A percentile compares a stretch with the other conserved stretches of the same genome.
Conservation (phyloP, 2,888 invertebrate species). For the Toxonevra muliebris region DNA sequence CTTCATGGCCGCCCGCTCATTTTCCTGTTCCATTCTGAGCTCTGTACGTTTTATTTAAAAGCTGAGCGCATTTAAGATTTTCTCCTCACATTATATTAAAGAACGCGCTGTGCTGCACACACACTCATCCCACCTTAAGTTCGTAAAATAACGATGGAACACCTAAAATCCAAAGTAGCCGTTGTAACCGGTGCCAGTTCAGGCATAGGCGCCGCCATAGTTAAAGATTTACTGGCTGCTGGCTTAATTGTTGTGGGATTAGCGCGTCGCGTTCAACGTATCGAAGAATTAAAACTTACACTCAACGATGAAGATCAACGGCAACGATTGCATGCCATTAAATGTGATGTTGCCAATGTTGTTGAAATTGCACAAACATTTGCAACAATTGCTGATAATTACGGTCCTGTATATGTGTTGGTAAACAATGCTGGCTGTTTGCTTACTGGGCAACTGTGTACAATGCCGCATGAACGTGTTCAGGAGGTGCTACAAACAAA, state of each 20-base stretch:
- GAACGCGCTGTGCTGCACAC: too few species aligned
- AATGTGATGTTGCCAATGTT: conserved; percentile 66
- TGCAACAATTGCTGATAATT: conserved; percentile 63
- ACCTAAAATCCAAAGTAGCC: conserved; percentile 66
- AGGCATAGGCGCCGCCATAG: conserved; percentile 68
- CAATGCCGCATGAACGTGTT: conserved; percentile 46
- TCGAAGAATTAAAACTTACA: conserved; percentile 43
- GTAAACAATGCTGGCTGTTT: conserved; percentile 70
- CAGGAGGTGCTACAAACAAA: conserved; percentile 64
- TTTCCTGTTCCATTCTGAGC: too few species aligned
- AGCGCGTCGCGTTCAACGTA: conserved; percentile 64
- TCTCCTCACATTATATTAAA: too few species aligned
- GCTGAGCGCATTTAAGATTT: too few species aligned
- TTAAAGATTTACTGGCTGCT: conserved; percentile 61
- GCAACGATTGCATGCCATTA: conserved; percentile 38
- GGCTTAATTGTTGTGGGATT: conserved; percentile 69
- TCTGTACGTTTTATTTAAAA: too few species aligned
- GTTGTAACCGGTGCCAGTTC: conserved; percentile 72
- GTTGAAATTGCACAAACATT: conserved; percentile 67
- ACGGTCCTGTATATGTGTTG: conserved; percentile 68
- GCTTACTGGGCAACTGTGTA: conserved; percentile 42
- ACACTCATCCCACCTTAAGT: too few species aligned
- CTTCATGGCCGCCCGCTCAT: too few species aligned
- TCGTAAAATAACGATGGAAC: conserved; percentile 61
- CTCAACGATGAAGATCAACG: conserved; percentile 33